Conservation (phyloP, 1,140 invertebrate species). For the Trichoplusia ni region DNA sequence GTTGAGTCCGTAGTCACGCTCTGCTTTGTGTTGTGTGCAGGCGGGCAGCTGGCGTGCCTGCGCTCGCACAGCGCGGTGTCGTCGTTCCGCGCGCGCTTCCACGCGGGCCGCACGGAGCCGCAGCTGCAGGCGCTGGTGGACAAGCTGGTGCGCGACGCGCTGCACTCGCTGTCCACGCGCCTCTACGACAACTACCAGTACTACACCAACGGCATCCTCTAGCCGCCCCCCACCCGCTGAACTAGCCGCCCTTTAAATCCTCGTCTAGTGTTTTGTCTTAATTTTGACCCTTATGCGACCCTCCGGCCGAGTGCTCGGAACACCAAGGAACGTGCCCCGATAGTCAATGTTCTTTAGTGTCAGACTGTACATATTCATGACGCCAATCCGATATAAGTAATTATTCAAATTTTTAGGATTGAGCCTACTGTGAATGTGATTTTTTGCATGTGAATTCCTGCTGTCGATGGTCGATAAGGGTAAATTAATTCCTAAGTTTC, state of each 20-base stretch:
- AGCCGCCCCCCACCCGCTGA: neutral
- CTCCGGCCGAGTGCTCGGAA: neutral
- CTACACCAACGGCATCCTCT: conserved; percentile 97
- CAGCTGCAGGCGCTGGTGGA: conserved; percentile 96
- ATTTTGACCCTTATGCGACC: neutral
- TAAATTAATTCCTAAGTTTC: conserved; percentile 3
- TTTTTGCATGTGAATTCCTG: neutral
- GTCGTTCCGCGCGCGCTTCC: conserved; percentile 95
- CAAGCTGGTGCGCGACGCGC: conserved; percentile 94
- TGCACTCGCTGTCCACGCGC: conserved; percentile 96
- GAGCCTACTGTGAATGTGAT: neutral
- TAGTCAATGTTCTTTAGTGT: neutral
- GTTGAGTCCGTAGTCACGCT: no score
- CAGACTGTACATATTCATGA: neutral
- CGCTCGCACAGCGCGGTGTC: conserved; percentile 91
- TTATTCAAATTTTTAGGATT: neutral
- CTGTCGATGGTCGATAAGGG: neutral
- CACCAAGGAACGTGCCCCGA: no score
- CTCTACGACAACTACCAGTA: conserved; percentile 99
- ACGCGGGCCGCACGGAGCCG: conserved; percentile 96
- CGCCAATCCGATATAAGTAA: neutral
- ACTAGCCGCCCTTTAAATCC: neutral
- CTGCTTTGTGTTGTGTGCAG: conserved; percentile 82
- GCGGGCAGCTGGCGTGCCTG: conserved; percentile 97
- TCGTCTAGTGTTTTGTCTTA: neutral